Evolutionary conservation across 2,888 invertebrate species (phyloP).

Genomic region (Anagyrus pseudococci): DNA sequence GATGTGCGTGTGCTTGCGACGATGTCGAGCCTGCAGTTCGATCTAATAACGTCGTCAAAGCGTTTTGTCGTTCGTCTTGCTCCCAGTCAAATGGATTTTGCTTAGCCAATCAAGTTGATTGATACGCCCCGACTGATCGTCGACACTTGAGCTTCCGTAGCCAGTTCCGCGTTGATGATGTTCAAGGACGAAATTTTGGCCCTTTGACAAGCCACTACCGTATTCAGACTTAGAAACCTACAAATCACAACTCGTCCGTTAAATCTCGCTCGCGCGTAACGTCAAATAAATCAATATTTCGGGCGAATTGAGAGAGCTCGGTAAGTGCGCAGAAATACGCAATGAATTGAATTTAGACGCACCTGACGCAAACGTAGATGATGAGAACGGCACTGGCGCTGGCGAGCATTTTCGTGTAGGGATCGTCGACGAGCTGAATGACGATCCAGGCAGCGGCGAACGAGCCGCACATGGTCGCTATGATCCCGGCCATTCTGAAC

Average conservation of each 20-base stretch:
- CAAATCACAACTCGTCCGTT: conserved; percentile 44
- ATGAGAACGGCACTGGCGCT: conserved; percentile 83
- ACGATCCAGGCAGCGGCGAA: conserved; percentile 81
- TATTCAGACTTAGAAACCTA: conserved; percentile 87
- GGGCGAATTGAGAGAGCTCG: no score
- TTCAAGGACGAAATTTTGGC: conserved; percentile 88
- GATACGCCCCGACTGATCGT: conserved; percentile 67
- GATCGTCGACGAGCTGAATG: conserved; percentile 79
- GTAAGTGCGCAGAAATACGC: no score
- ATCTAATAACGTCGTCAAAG: neutral
- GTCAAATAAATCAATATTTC: no score
- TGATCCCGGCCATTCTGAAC: conserved; percentile 81
- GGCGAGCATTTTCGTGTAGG: conserved; percentile 79
- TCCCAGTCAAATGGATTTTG: conserved; percentile 50
- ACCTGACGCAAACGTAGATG: conserved; percentile 85
- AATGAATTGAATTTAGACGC: conserved; percentile 46
- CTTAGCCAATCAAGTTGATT: conserved; percentile 60
- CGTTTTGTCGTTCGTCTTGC: neutral
- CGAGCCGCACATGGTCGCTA: conserved; percentile 79
- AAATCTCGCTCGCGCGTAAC: no score
- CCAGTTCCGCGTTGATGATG: conserved; percentile 66
- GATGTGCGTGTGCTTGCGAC: no score
- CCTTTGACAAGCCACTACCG: conserved; percentile 87
- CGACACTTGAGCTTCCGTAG: conserved; percentile 53
- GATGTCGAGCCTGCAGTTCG: no score